A percentile compares a stretch with the other conserved stretches of the same genome.
Conservation (phyloP, 2,888 invertebrate species). For the Drosophila mimica region DNA sequence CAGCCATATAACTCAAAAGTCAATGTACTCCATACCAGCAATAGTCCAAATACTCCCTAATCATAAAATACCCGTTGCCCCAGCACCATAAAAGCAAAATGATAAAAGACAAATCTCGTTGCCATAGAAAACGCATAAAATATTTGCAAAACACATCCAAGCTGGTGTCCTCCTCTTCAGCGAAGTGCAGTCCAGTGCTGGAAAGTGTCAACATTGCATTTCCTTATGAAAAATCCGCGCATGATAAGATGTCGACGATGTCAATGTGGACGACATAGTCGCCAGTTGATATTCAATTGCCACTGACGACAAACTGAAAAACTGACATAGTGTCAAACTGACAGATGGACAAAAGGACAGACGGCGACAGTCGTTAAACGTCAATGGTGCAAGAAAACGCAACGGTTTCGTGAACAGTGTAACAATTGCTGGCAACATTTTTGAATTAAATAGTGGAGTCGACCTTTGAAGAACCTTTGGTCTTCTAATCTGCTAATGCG, state of each 20-base stretch:
- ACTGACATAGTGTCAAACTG: conserved; percentile 23
- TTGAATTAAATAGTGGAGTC: neutral
- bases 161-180: conserved; percentile 15
- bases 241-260: conserved; percentile 66
- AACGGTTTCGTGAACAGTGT: conserved; percentile 52
- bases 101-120: conserved; percentile 56
- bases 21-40: conserved; percentile 30
- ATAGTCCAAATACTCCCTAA: conserved; percentile 23
- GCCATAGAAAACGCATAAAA: conserved; percentile 56
- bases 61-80: conserved; percentile 34
- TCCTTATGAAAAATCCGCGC: conserved; percentile 67
- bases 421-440: neutral
- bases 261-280: conserved; percentile 48
- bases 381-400: conserved; percentile 73
- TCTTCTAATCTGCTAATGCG: neutral
- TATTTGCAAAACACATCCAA: conserved; percentile 44
- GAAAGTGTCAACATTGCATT: conserved; percentile 60
- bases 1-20: conserved; percentile 32
- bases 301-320: conserved; percentile 25
- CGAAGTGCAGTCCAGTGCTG: conserved; percentile 18
- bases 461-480: too few relatives aligned
- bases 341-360: conserved; percentile 23
- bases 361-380: conserved; percentile 56
- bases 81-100: conserved; percentile 35
- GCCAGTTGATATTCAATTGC: conserved; percentile 63